phyloP scores from a whole-genome alignment of 2,113 vertebrate genomes.

The Pelmatolapia mariae region DNA sequence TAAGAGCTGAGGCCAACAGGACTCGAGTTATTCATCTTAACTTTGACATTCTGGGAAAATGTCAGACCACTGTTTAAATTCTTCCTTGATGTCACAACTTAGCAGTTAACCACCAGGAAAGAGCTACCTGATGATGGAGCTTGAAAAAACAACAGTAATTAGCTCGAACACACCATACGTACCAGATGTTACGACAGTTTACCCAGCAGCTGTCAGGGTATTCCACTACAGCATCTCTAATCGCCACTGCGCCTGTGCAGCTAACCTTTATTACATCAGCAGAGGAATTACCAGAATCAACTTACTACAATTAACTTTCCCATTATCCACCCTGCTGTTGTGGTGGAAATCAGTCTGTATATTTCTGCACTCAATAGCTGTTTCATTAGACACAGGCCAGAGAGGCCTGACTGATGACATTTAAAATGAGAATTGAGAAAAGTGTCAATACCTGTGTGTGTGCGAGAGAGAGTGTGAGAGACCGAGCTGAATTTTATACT shows the following conservation, averaged over 20 bases:
- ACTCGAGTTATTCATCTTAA: background rate
- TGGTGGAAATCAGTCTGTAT: background rate
- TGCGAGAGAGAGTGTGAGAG: background rate
- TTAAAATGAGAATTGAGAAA: conserved; percentile 15
- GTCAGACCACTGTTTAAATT: background rate
- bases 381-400: conserved; percentile 30
- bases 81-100: background rate
- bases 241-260: background rate
- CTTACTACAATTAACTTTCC: background rate
- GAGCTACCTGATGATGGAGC: background rate
- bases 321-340: conserved; percentile 1
- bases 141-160: background rate
- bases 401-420: background rate
- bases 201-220: background rate
- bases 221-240: background rate
- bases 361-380: conserved; percentile 11
- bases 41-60: background rate
- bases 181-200: background rate
- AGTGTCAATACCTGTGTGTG: background rate
- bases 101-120: background rate
- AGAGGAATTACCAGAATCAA: conserved; percentile 10
- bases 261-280: conserved; percentile 8
- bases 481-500: background rate
- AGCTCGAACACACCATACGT: background rate
- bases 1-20: background rate